Conservation (phyloP, 2,888 invertebrate species). For the Dolichomitus sp. region DNA sequence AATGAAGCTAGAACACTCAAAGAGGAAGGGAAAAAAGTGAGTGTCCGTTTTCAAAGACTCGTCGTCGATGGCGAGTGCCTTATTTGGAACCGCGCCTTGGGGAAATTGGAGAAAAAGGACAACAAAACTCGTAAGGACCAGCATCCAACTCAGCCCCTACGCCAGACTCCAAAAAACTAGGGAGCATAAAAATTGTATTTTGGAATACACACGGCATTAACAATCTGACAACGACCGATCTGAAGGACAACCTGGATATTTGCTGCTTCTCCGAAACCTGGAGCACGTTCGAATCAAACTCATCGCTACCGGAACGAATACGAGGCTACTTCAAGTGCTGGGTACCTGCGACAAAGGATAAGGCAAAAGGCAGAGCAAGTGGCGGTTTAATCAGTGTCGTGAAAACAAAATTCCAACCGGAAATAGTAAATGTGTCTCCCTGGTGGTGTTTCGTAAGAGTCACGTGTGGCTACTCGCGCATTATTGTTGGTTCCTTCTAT, state of each 20-base stretch:
- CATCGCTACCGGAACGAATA: not conserved
- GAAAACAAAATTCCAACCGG: not conserved
- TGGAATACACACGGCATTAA: conserved; percentile 30
- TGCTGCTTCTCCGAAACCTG: conserved; percentile 19
- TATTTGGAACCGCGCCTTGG: conserved; percentile 9
- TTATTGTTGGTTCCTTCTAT: conserved; percentile 15
- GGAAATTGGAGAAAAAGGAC: not conserved
- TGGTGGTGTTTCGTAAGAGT: conserved; percentile 31
- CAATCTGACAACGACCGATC: conserved; percentile 8
- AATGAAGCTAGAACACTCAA: conserved; percentile 17
- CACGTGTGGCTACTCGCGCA: not conserved
- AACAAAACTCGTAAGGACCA: not conserved
- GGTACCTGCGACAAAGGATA: not conserved
- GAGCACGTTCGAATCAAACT: not conserved
- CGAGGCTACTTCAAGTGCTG: conserved; percentile 1
- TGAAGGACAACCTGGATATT: conserved; percentile 7
- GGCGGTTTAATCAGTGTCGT: conserved; percentile 21
- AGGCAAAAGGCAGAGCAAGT: conserved; percentile 8
- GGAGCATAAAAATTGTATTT: conserved; percentile 15
- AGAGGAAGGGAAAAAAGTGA: not conserved
- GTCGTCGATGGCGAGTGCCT: conserved; percentile 15
- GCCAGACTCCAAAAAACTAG: conserved; percentile 14
- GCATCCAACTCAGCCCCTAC: not conserved
- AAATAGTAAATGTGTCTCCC: conserved; percentile 22
- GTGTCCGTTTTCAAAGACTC: conserved; percentile 14